A percentile compares a stretch with the other conserved stretches of the same genome.
These are phyloP conservation scores for Crenuchus spilurus DNA, from an alignment of 2,797 vertebrate genomes.

Conservation along the genomic window DNA sequence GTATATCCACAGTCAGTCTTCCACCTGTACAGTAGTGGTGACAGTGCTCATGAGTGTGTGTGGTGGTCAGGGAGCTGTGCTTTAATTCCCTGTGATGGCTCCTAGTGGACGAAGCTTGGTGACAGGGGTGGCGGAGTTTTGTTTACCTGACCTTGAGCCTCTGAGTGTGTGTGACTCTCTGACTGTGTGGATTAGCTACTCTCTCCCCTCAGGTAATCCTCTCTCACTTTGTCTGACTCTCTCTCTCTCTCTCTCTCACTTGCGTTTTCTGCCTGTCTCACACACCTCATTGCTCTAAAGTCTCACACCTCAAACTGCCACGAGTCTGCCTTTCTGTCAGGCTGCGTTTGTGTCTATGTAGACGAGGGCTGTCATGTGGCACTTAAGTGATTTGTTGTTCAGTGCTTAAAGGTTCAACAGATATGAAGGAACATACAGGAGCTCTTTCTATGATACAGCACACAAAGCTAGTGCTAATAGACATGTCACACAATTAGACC, in stretches of 20 bases:
- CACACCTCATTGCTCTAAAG: conserved; percentile 55
- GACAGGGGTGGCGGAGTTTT: conserved; percentile 50
- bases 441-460: conserved; percentile 5
- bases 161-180: conserved; percentile 36
- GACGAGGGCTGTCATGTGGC: not conserved
- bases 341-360: conserved; percentile 58
- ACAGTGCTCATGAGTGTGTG: not conserved
- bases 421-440: conserved; percentile 3
- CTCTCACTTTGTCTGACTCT: conserved; percentile 24
- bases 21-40: not conserved
- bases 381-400: conserved; percentile 25
- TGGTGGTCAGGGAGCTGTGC: conserved; percentile 9
- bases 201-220: conserved; percentile 51
- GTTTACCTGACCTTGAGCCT: conserved; percentile 56
- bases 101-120: conserved; percentile 39
- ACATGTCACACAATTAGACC: too few relatives aligned
- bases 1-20: not conserved
- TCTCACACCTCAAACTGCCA: conserved; percentile 61
- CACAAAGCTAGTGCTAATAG: not conserved
- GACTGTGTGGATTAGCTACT: conserved; percentile 54
- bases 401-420: not conserved
- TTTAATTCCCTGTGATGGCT: conserved; percentile 45
- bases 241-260: conserved; percentile 17
- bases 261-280: not conserved
- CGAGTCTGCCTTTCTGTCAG: conserved; percentile 50